A percentile compares a stretch with the other conserved stretches of the same genome.
These are phyloP conservation scores for Peucedramus taeniatus DNA, from an alignment of 2,113 vertebrate species.

Conservation along the genomic window DNA sequence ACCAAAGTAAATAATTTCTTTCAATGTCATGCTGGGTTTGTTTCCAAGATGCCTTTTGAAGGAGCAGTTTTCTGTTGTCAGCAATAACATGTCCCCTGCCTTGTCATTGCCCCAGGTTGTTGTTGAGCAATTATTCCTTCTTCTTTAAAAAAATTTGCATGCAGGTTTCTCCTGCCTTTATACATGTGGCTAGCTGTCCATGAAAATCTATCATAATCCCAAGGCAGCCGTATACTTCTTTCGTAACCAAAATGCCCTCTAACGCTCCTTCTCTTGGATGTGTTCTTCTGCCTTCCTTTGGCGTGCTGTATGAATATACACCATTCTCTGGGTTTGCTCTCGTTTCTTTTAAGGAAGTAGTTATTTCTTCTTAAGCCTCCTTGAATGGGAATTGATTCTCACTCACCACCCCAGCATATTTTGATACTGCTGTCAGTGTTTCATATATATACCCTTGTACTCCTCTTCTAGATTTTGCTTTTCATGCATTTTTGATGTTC, in stretches of 20 bases:
- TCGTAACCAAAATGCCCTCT: neutral
- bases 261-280: neutral
- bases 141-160: neutral
- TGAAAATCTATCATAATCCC: neutral
- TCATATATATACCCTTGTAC: neutral
- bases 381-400: neutral
- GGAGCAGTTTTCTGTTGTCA: neutral
- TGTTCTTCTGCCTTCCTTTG: neutral
- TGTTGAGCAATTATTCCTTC: neutral
- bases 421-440: neutral
- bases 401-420: neutral
- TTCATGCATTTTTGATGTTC: neutral
- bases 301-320: neutral
- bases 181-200: neutral
- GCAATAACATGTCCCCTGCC: neutral
- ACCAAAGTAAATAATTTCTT: neutral
- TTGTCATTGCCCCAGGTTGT: conserved; percentile 23
- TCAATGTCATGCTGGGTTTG: neutral
- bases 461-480: neutral
- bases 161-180: neutral
- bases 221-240: neutral
- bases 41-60: neutral
- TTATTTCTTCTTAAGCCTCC: neutral
- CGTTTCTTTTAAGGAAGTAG: neutral
- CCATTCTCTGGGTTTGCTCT: neutral